A percentile compares a stretch with the other conserved stretches of the same genome.
Conservation (phyloP, 37 sponge, comb jelly and placozoan genomes). For the Chondrosia reniformis region DNA sequence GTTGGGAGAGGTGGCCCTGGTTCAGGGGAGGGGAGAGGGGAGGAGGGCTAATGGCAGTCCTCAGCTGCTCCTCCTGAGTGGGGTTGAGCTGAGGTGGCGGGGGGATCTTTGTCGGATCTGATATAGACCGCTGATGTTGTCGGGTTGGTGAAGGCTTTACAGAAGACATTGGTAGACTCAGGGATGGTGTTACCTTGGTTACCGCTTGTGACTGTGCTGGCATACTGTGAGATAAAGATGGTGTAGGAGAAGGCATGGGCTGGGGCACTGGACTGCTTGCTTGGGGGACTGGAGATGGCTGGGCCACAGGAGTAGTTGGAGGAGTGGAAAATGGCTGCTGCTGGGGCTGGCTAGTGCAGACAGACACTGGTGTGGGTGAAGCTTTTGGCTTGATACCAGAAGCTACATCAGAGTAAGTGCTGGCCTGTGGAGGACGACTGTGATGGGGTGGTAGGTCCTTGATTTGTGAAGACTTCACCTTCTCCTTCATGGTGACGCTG, state of each 20-base stretch:
- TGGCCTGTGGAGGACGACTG: constrained; percentile 1
- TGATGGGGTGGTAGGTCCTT: not conserved
- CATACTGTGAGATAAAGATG: not conserved
- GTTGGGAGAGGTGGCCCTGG: not conserved
- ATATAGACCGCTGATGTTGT: constrained; percentile 7
- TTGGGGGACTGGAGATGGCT: not conserved
- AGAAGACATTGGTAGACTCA: not conserved
- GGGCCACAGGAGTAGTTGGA: not conserved
- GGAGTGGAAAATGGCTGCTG: no score
- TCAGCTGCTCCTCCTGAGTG: not conserved
- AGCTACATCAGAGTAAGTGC: constrained; percentile 17
- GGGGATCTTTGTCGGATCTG: no score
- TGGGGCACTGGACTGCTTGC: not conserved
- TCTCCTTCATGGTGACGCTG: not conserved
- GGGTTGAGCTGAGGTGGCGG: not conserved
- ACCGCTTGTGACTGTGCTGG: not conserved
- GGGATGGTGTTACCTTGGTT: not conserved
- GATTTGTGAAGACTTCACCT: not conserved
- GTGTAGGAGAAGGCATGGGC: not conserved
- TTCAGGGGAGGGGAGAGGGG: not conserved
- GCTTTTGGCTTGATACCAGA: constrained; percentile 7
- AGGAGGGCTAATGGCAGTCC: not conserved
- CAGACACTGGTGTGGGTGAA: not conserved
- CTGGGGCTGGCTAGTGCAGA: not conserved
- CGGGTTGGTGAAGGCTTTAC: not conserved